Evolutionary conservation across 2,888 invertebrate species (phyloP), one percentile per base, ranked within the genome.

Genomic region (Eupithecia abbreviata): DNA sequence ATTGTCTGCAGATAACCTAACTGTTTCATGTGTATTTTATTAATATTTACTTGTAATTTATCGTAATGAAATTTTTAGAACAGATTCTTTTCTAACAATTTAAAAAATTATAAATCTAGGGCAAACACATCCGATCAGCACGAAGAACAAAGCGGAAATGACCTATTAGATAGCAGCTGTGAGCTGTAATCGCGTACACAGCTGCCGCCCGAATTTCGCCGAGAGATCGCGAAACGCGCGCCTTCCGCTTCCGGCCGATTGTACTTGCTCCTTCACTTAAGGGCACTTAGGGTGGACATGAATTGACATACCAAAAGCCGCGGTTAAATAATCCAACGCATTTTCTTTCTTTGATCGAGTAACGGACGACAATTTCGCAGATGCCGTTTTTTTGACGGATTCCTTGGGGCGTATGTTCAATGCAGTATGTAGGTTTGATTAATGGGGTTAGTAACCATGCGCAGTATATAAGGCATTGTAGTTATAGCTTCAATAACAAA

Each of bases 161-260:
- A 90, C 89, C 93, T 92, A 94, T 94, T 93, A 93, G 91, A 90
- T 86, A 90, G 90, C 91, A 90, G 90, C 88, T 90, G 91, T 88
- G 84, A 83, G 89, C 87, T 90, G 91, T 88, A 84, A 84, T 89
- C 88, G 90, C 90, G 83, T 84, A 89, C 89, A 89, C 94, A 94
- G 94, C 94, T 93, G 94, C 91, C 87, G 87, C 84, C 92, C 93
- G 90, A 93, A 94, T 90, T 93, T 93, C 90, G 91, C 90, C 89
- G 91, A 89, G 91, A 93, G 93, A 92, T 95, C 94, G 94, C 94
- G 91, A 94, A 94, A 93, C 91, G 90, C 91, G 90, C 91, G 93
- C 91, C 93, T 94, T 95, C 94, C 94, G 94, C 89, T 95, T 95
- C 94, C 94, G 93, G 88, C 85, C 90, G 91, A 94, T 94, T 94